These are phyloP conservation scores for Cyclopterus lumpus DNA, from an alignment of 2,797 vertebrate species.

Conservation along the genomic window DNA sequence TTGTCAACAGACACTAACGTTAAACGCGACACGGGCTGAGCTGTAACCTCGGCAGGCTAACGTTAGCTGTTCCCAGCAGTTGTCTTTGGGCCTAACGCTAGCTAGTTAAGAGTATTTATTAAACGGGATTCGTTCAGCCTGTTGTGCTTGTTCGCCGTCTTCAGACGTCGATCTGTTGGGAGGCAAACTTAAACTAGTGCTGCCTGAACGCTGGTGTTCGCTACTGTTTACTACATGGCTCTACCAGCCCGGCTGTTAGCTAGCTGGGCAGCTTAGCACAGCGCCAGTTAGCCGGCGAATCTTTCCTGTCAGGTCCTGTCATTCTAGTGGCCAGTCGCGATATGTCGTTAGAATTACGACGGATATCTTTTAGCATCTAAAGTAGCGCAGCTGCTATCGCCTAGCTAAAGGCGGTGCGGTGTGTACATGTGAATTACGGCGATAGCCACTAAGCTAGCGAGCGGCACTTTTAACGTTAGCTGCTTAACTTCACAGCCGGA, in stretches of 20 bases:
- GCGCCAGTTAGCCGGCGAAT: constrained; percentile 40
- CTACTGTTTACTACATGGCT: constrained; percentile 41
- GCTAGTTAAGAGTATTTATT: neutral
- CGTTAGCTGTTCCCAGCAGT: constrained; percentile 43
- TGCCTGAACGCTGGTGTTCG: neutral
- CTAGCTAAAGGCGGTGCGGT: neutral
- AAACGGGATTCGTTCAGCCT: neutral
- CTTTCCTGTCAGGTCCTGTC: constrained; percentile 33
- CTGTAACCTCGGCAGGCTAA: constrained; percentile 34
- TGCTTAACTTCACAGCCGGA: constrained; percentile 29
- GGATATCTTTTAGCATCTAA: neutral
- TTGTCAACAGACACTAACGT: constrained; percentile 61
- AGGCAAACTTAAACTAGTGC: neutral
- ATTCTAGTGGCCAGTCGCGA: constrained; percentile 15
- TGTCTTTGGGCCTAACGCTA: constrained; percentile 45
- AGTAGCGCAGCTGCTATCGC: neutral
- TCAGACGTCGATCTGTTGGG: neutral
- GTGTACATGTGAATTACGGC: neutral
- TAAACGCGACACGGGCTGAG: constrained; percentile 40
- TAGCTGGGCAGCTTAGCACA: constrained; percentile 45
- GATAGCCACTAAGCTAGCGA: constrained; percentile 21
- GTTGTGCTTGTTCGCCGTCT: neutral
- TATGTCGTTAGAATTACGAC: neutral
- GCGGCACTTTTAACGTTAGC: constrained; percentile 11
- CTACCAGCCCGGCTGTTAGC: constrained; percentile 39